Evolutionary conservation across 2,797 vertebrate genomes (phyloP), one percentile per base, ranked within the genome.

Genomic region (Champsocephalus gunnari): DNA sequence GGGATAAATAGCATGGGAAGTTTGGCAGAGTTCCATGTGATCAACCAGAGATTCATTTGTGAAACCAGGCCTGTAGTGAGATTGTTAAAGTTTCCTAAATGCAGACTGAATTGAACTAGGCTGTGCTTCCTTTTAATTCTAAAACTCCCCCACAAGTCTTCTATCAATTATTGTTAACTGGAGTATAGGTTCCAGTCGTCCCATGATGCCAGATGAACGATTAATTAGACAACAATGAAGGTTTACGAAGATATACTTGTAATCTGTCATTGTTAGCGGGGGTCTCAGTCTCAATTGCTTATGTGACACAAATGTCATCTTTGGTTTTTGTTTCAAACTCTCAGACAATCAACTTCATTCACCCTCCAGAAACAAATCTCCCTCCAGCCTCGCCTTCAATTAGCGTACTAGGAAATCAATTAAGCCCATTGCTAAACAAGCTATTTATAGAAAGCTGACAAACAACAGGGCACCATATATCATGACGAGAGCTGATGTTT

Each of bases 361-460:
- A 71, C 71, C 80, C 76, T 74, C 62, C 38, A 83, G 87, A 28
- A 90, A 88, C 71, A 88, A 81, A 86, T 76, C 80, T 82, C 70
- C 70, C 66, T 59, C 63, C 66, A 45, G 76, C 61, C 79, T 56
- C 16, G 54, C 79, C 83, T 86, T 89, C 88, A 90, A 87, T 92
- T 87, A 88, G 54, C 69, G 24, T 72, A 79, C 72, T 5, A 41
- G 76, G 80, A 89, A 91, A 92, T 90, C 86, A 87, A 88, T 92
- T 89, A 84, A 71, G 56, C 61, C 66, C 50, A 43, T 58, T 69
- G 78, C 81, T 71, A 85, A 87, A 87, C 4, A 48, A 79, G 71
- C 77, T 88, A 92, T 91, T 87, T 88, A 86, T 90, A 91, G 84
- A 85, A 87, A 71, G 72, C 71, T 81, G 74, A 83, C 80, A 89